Conservation (phyloP, 2,113 vertebrate genomes). For the Numenius arquata region DNA sequence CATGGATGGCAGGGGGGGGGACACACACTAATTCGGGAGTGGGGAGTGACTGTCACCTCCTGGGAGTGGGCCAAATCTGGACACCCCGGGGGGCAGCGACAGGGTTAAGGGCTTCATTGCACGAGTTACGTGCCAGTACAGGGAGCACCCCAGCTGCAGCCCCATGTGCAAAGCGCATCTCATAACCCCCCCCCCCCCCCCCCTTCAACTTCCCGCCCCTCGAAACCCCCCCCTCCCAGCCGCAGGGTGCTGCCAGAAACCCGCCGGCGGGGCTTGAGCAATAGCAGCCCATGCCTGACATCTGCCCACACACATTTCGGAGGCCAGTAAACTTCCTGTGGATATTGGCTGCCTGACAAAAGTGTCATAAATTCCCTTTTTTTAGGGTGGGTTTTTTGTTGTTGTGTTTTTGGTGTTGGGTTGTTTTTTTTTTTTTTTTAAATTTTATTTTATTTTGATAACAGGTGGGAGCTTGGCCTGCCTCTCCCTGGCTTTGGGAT, state of each 20-base stretch:
- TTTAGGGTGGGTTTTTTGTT: background rate
- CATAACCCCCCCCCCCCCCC: background rate
- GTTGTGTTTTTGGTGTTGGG: too few relatives aligned
- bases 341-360: conserved; percentile 18
- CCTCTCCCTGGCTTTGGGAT: background rate
- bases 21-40: too few relatives aligned
- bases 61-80: background rate
- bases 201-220: background rate
- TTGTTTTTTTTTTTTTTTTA: too few relatives aligned
- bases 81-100: background rate
- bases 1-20: rapidly evolving
- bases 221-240: background rate
- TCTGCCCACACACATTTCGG: conserved; percentile 33
- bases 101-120: rapidly evolving
- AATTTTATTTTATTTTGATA: background rate
- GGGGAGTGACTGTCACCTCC: rapidly evolving
- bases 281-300: conserved; percentile 16
- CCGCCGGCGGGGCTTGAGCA: background rate
- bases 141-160: background rate
- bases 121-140: rapidly evolving
- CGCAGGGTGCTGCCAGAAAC: background rate
- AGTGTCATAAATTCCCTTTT: conserved; percentile 12
- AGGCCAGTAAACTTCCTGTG: conserved; percentile 62
- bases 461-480: background rate
- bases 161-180: background rate